Conservation (phyloP, 2,888 invertebrate genomes). For the Oligia latruncula region DNA sequence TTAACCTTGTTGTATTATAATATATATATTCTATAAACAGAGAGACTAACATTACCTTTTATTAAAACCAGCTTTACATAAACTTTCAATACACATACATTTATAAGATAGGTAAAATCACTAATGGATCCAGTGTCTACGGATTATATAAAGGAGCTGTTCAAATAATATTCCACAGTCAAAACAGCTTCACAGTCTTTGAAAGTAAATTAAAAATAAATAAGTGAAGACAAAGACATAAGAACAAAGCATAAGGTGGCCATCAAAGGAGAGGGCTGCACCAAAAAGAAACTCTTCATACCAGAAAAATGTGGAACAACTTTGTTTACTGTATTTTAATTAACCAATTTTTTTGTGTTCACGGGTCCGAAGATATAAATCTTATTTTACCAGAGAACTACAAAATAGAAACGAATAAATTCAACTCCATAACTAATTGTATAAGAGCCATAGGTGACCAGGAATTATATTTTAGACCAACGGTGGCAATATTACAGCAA, state of each 20-base stretch:
- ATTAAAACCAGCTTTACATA: not conserved
- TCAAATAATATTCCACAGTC: not conserved
- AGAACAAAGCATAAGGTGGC: no score
- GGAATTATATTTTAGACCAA: conserved; percentile 61
- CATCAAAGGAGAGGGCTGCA: not conserved
- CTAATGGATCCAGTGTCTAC: not conserved
- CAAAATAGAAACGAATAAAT: conserved; percentile 20
- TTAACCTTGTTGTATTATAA: not conserved
- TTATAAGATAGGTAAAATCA: not conserved
- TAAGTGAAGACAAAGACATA: not conserved
- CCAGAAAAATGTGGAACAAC: conserved; percentile 34
- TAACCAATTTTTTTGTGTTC: not conserved
- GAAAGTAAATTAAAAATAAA: not conserved
- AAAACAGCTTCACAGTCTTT: not conserved
- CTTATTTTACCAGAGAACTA: conserved; percentile 3
- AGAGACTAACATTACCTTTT: not conserved
- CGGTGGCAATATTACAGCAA: conserved; percentile 59
- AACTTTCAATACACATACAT: not conserved
- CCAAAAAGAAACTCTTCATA: not conserved
- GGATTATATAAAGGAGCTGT: not conserved
- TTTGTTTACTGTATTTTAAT: conserved; percentile 23
- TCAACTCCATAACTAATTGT: conserved; percentile 60
- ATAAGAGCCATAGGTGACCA: conserved; percentile 58
- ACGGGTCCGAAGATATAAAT: not conserved
- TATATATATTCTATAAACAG: not conserved